A percentile compares a stretch with the other conserved stretches of the same genome.
Evolutionary conservation across 2,888 invertebrate genomes (phyloP).

Genomic region (Galeruca laticollis): DNA sequence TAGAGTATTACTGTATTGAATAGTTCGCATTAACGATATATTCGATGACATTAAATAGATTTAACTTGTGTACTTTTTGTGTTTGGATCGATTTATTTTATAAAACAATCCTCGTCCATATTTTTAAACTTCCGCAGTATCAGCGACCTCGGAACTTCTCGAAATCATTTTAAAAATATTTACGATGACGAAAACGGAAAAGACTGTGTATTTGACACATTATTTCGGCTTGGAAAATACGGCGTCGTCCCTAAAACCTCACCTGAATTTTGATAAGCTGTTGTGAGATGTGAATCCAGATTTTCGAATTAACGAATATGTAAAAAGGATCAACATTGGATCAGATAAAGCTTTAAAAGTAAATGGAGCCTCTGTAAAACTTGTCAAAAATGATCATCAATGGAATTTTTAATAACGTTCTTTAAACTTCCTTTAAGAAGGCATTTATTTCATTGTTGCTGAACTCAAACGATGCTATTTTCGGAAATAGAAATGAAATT

Average conservation of each 20-base stretch:
- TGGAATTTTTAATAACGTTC: too few relatives aligned
- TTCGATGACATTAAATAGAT: neutral
- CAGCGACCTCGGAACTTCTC: neutral
- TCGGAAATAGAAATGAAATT: too few relatives aligned
- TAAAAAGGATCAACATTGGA: neutral
- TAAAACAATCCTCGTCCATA: neutral
- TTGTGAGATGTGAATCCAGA: neutral
- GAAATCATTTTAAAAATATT: constrained; percentile 11
- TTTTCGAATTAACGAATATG: neutral
- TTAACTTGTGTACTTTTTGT: neutral
- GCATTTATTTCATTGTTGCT: too few relatives aligned
- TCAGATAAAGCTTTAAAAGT: neutral
- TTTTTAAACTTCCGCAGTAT: neutral
- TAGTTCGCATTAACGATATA: neutral
- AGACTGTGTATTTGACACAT: constrained; percentile 18
- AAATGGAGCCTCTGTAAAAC: too few relatives aligned
- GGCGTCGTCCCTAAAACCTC: constrained; percentile 1
- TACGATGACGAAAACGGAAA: constrained; percentile 12
- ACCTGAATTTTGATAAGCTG: constrained; percentile 14
- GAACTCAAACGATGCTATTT: too few relatives aligned
- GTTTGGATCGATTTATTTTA: neutral
- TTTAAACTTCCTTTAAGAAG: too few relatives aligned
- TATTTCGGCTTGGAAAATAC: constrained; percentile 10
- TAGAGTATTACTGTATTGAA: neutral
- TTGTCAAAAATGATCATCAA: too few relatives aligned